Percentiles rank a stretch among this genome's conserved stretches.
Conservation (phyloP, 2,797 vertebrate genomes). For the Lagocephalus sceleratus region DNA sequence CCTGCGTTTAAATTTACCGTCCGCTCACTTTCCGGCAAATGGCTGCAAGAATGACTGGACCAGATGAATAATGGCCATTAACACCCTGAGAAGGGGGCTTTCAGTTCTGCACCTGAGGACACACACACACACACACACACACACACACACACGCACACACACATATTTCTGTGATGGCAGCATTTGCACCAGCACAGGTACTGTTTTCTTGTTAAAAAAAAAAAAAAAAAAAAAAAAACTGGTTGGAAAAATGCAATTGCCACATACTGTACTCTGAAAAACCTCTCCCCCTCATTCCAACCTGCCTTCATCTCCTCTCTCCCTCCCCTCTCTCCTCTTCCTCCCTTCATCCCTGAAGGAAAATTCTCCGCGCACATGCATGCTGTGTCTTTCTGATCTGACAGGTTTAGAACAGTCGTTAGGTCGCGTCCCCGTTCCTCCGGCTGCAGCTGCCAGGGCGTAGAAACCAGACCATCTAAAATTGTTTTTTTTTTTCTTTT, state of each 20-base stretch:
- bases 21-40: too few species aligned
- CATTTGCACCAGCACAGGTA: too few species aligned
- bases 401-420: conserved; percentile 32
- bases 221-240: too few species aligned
- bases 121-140: too few species aligned
- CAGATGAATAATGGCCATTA: too few species aligned
- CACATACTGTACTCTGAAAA: conserved; percentile 6
- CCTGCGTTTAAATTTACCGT: neutral
- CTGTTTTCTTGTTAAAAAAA: too few species aligned
- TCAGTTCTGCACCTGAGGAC: too few species aligned
- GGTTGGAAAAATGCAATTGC: too few species aligned
- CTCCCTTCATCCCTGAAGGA: neutral
- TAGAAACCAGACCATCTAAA: conserved; percentile 4
- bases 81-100: too few species aligned
- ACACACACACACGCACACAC: too few species aligned
- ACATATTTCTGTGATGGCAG: too few species aligned
- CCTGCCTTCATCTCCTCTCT: conserved; percentile 9
- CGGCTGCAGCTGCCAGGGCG: conserved; percentile 1
- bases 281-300: conserved; percentile 44
- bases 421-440: conserved; percentile 43
- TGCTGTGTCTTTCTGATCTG: conserved; percentile 29
- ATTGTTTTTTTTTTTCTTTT: conserved; percentile 5
- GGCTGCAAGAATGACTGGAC: too few species aligned
- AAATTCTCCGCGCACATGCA: conserved; percentile 15
- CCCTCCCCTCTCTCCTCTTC: conserved; percentile 6